Conservation (phyloP, 1,140 invertebrate genomes). For the Conus ventricosus region DNA sequence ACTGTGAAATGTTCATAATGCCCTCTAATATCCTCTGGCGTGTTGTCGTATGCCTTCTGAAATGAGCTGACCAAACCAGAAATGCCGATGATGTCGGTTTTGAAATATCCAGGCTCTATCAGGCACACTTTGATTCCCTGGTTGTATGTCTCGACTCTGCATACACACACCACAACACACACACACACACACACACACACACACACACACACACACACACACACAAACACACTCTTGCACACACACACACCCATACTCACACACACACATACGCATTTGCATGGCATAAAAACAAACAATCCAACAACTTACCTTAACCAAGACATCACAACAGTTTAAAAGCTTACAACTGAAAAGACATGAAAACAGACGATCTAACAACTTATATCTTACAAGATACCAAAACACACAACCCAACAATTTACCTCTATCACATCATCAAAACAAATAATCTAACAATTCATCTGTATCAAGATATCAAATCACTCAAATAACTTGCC, state of each 20-base stretch:
- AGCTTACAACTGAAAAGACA: too few relatives aligned
- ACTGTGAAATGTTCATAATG: neutral
- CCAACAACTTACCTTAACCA: too few relatives aligned
- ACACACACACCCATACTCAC: neutral
- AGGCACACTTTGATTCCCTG: constrained; percentile 40
- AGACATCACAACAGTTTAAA: too few relatives aligned
- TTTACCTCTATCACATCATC: too few relatives aligned
- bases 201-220: neutral
- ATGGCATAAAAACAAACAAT: neutral
- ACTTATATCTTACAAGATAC: too few relatives aligned
- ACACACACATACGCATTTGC: neutral
- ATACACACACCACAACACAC: neutral
- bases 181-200: neutral
- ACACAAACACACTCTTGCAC: neutral
- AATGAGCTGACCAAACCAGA: neutral
- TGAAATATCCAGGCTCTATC: constrained; percentile 37
- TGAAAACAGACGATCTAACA: too few relatives aligned
- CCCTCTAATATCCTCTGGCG: neutral
- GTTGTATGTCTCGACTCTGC: constrained; percentile 23
- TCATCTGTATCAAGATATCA: too few relatives aligned
- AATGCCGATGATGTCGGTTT: constrained; percentile 7
- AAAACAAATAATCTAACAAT: too few relatives aligned
- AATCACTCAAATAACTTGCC: too few relatives aligned
- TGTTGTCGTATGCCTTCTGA: neutral
- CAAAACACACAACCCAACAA: too few relatives aligned